Base-by-base conservation (phyloP, 2,888 invertebrate genomes). In the Coelinius sp. region DNA sequence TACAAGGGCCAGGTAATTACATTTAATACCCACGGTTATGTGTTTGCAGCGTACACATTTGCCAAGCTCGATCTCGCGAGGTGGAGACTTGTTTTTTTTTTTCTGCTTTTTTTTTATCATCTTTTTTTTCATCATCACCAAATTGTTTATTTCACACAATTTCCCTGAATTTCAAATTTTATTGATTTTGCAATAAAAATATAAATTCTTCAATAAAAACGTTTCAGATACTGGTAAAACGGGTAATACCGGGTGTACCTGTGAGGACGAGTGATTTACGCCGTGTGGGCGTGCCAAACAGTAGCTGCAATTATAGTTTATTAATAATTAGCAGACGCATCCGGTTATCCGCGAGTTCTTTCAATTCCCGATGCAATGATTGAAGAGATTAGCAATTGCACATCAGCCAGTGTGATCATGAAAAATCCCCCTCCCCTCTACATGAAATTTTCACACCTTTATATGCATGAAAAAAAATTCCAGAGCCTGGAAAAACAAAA, bases 261-360 rank as follows among this genome's bases (percentile, higher is more conserved):
- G 65, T 74, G 77, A 73, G 73, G 76, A 79, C 83, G 83, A 84
- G 85, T 87, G 86, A 86, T 87, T 86, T 84, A 85, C 84, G 84
- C 79, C 82, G 80, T 80, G 76, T 81, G 82, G 86, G 86, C 85
- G 85, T 84, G 83, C 73, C 80, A 75, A 83, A 85, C 52, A 82
- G 86, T 83, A 85, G 86, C 85, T 81, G 81, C 86, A 86, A 85
- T 86, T 86, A 53, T n/a, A 85, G 86, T 86, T 86, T 86, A 86
- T 86, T 87, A 86, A 86, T 87, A 84, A 85, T 85, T 84, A 84
- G 84, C 81, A 82, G 84, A 85, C 84, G 81, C 82, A 73, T 72
- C 68, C 69, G 66, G 68, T 46, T 38, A 24, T 4, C 71, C 64
- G 65, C 68, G 69, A 67, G 53, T 70, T 74, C 76, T 75, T 71